Evolutionary conservation across 2,888 invertebrate genomes (phyloP).

Genomic region (Diarsia rubi): DNA sequence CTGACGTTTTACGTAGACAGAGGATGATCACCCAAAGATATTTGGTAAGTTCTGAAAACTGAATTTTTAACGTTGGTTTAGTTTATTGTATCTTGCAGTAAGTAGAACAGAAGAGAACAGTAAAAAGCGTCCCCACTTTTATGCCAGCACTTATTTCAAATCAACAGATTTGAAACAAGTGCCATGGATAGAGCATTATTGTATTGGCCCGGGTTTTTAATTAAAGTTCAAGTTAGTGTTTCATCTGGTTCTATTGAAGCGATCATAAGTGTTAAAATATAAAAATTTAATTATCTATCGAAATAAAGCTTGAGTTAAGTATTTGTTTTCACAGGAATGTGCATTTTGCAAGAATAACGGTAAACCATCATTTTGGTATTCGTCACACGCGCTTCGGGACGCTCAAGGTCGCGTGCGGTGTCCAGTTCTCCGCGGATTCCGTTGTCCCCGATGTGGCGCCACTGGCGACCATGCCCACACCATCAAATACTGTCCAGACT

Average conservation of each 20-base stretch:
- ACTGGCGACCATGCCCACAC: conserved; percentile 95
- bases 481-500: conserved; percentile 93
- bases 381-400: conserved; percentile 93
- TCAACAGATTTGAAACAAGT: too few relatives aligned
- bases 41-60: conserved; percentile 49
- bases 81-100: not conserved
- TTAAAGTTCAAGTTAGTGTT: too few relatives aligned
- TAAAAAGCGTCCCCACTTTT: too few relatives aligned
- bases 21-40: conserved; percentile 72
- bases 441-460: conserved; percentile 93
- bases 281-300: not conserved
- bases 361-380: conserved; percentile 92
- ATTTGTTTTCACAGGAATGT: conserved; percentile 77
- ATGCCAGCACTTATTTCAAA: too few relatives aligned
- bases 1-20: conserved; percentile 78
- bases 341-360: conserved; percentile 92
- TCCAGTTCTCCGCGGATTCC: conserved; percentile 92
- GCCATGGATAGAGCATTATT: too few relatives aligned
- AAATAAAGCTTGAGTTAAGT: not conserved
- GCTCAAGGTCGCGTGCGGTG: conserved; percentile 92
- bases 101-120: too few relatives aligned
- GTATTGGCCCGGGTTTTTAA: too few relatives aligned
- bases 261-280: not conserved
- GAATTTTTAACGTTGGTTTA: too few relatives aligned
- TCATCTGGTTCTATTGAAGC: not conserved